Evolutionary conservation across 2,113 vertebrate genomes (phyloP).

Genomic region (Eretmochelys imbricata): DNA sequence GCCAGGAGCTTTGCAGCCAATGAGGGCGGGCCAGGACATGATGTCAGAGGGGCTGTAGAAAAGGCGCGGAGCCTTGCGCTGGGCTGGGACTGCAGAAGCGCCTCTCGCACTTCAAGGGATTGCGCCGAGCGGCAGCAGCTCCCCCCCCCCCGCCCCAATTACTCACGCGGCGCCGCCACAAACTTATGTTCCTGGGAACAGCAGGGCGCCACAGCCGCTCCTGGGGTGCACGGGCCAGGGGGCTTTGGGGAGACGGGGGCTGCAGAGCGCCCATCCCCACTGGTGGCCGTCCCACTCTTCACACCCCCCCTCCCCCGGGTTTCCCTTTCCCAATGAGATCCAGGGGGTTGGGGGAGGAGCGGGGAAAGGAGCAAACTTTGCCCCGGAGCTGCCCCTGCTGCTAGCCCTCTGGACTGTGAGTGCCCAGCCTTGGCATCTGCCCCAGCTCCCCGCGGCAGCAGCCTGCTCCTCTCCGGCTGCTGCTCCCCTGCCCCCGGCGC

Average conservation of each 20-base stretch:
- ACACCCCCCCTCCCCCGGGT: slow-evolving; percentile 52
- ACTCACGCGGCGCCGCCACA: background rate
- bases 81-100: slow-evolving; percentile 86
- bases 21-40: slow-evolving; percentile 87
- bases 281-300: slow-evolving; percentile 64
- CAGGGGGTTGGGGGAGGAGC: slow-evolving; percentile 70
- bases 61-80: slow-evolving; percentile 92
- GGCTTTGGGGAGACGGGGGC: slow-evolving; percentile 57
- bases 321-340: slow-evolving; percentile 70
- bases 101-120: slow-evolving; percentile 78
- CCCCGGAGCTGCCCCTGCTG: slow-evolving; percentile 56
- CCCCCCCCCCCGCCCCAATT: slow-evolving; percentile 11
- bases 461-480: slow-evolving; percentile 48
- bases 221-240: background rate
- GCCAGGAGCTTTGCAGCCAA: slow-evolving; percentile 86
- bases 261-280: slow-evolving; percentile 48
- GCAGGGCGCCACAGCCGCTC: background rate
- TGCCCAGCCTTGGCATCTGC: slow-evolving; percentile 70
- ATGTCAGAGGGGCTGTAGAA: slow-evolving; percentile 94
- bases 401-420: slow-evolving; percentile 76
- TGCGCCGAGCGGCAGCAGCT: slow-evolving; percentile 82
- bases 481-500: background rate
- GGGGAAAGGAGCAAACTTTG: slow-evolving; percentile 70
- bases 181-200: slow-evolving; percentile 11
- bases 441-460: slow-evolving; percentile 45